These are phyloP conservation scores for Ophion ellenae DNA, from an alignment of 2,888 invertebrate species.

Conservation along the genomic window DNA sequence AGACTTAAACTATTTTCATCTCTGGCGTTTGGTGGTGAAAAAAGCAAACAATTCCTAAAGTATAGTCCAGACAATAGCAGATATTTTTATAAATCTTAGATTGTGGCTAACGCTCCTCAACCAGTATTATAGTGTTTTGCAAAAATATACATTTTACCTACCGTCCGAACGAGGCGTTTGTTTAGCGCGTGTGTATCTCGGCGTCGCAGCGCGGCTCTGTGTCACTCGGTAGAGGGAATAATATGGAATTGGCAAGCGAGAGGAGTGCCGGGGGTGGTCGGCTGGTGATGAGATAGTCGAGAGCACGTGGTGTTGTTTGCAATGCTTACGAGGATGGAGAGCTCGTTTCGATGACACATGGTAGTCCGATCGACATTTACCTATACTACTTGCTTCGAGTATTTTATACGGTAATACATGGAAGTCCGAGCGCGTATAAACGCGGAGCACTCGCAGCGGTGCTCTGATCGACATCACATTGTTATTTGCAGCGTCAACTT, in stretches of 20 bases:
- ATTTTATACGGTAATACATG: neutral
- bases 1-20: no score
- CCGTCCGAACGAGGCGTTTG: no score
- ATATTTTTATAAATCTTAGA: no score
- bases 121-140: no score
- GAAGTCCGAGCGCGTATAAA: neutral
- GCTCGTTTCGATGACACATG: slow-evolving; percentile 47
- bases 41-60: no score
- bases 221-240: neutral
- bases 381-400: slow-evolving; percentile 57
- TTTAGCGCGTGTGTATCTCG: neutral
- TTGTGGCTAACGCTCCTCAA: no score
- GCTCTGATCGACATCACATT: neutral
- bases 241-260: neutral
- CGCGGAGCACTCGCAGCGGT: no score
- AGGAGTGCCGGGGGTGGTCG: neutral
- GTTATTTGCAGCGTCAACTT: no score
- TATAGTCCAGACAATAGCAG: no score
- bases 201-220: neutral
- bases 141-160: no score
- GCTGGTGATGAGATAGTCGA: slow-evolving; percentile 34
- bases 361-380: slow-evolving; percentile 64
- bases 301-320: slow-evolving; percentile 50
- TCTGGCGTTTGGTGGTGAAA: no score
- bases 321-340: slow-evolving; percentile 3